Base-by-base conservation (phyloP, 2,888 invertebrate species). In the Stegana nigrithorax region DNA sequence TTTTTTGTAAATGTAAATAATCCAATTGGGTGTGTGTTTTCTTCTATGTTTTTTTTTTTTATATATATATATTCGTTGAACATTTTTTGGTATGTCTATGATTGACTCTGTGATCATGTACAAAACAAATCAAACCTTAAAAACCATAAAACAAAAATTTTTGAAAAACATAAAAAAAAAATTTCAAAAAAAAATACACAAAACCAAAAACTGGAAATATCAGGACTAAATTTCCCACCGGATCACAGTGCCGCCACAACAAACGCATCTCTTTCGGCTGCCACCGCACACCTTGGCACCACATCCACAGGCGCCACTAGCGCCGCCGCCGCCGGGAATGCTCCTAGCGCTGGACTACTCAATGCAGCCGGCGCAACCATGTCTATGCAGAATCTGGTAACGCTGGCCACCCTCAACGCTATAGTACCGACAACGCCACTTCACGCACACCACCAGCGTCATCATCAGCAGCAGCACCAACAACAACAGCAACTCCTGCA, bases 321-420 rank as follows among this genome's bases (percentile, higher is more conserved):
- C 60, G 57, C 69, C 74, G 17, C 66, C 76, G 61, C 72, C 77
- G 55, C 73, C 80, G 70, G 73, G 75, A 73, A 73, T 76, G 86
- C 85, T 76, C 81, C 87, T 73, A 86, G 87, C 76, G 85, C 87
- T 75, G 80, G 83, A 80, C 69, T 82, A 72, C 82, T 88, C 73
- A 83, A 91, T 81, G 89, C 91, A 67, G 23, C 21, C 80, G 64
- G 55, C 75, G 64, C 75, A 75, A 93, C 94, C 61, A 92, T 95
- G 87, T 93, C 93, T 79, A 92, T 96, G 88, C 96, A 96, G 89
- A 95, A 95, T 87, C 87, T 96, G 84, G 95, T 96, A 78, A 94
- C 96, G 60, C 71, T 84, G 69, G 73, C 87, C 94, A 69, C 76
- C 27, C 64, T 75, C 19, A 66, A 45, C 73, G 65, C 64, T 62